These are phyloP conservation scores for Tragopan temminckii DNA, from an alignment of 2,797 vertebrate genomes.

Conservation along the genomic window DNA sequence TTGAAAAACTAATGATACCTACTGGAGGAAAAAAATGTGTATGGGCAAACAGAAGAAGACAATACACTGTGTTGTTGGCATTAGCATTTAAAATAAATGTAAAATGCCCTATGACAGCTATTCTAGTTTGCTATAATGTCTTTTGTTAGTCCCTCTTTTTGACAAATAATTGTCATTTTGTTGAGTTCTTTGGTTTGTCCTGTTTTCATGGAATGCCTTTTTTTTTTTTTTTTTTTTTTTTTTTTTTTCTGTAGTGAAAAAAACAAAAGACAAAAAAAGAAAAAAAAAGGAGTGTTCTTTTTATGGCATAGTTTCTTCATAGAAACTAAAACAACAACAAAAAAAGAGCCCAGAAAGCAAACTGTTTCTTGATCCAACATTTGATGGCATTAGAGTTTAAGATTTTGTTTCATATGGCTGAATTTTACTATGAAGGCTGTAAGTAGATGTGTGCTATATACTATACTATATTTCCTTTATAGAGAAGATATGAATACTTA, in stretches of 20 bases:
- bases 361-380: neutral
- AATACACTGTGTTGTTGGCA: neutral
- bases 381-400: conserved; percentile 9
- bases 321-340: neutral
- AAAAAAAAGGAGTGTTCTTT: neutral
- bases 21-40: neutral
- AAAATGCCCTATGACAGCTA: neutral
- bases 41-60: neutral
- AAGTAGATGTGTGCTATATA: neutral
- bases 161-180: neutral
- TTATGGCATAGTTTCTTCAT: neutral
- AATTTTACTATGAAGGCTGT: neutral
- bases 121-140: neutral
- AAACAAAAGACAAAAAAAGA: too few relatives aligned
- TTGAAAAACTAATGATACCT: neutral
- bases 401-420: neutral
- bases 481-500: neutral
- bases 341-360: neutral
- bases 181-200: neutral
- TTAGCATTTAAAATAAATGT: neutral
- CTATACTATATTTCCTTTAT: neutral
- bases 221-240: neutral
- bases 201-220: neutral
- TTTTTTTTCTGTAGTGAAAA: neutral
- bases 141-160: neutral